phyloP scores from a whole-genome alignment of 2,797 vertebrate genomes.

The Sebastes oblongus region DNA sequence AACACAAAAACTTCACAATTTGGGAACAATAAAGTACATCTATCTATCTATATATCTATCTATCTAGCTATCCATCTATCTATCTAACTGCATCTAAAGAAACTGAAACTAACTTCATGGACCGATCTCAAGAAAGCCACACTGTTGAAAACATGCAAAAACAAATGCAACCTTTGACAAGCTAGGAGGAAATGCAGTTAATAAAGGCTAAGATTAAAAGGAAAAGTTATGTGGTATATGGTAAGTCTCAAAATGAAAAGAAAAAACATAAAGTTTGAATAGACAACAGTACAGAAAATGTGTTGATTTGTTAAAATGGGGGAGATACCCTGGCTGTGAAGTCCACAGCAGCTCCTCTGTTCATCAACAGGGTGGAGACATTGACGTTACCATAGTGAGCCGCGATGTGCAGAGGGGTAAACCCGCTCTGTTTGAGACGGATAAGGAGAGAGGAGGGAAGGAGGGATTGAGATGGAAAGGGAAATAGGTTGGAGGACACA shows the following conservation, averaged over 20 bases:
- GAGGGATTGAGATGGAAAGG: not conserved
- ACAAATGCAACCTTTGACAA: not conserved
- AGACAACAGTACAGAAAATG: not conserved
- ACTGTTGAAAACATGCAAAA: not conserved
- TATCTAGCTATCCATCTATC: too few relatives aligned
- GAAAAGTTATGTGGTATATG: not conserved
- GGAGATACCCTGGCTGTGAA: conserved; percentile 93
- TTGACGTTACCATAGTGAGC: conserved; percentile 99
- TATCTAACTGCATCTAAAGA: not conserved
- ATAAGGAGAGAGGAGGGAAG: conserved; percentile 4
- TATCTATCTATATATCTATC: too few relatives aligned
- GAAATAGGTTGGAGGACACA: not conserved
- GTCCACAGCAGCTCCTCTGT: conserved; percentile 96
- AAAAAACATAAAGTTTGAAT: not conserved
- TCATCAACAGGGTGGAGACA: conserved; percentile 95
- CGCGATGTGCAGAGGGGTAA: conserved; percentile 97
- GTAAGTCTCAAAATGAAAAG: not conserved
- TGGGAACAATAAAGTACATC: too few relatives aligned
- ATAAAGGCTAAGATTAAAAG: not conserved
- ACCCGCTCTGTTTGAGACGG: conserved; percentile 88
- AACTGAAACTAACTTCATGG: not conserved
- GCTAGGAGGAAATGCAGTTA: not conserved
- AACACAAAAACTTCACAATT: too few relatives aligned
- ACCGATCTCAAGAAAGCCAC: not conserved
- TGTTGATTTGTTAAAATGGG: conserved; percentile 16